Percentiles rank a stretch among this genome's conserved stretches.
phyloP scores from a whole-genome alignment of 1,140 invertebrate genomes.

The Heliconius congener region DNA sequence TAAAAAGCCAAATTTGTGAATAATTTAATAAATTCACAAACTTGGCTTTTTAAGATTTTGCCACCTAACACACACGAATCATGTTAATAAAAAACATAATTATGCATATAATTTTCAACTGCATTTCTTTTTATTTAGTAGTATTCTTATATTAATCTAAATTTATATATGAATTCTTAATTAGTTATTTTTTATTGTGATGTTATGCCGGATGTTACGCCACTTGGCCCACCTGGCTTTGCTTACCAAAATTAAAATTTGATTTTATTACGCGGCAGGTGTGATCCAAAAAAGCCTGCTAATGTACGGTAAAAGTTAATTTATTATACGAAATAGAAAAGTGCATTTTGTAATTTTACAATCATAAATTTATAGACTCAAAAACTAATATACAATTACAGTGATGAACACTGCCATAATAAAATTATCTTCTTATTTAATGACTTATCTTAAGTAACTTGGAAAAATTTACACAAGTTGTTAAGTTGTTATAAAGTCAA shows the following conservation, averaged over 20 bases:
- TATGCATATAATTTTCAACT: not conserved
- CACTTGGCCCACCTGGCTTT: constrained; percentile 24
- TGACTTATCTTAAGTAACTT: no score
- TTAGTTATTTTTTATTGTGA: not conserved
- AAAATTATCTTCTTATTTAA: no score
- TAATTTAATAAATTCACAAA: no score
- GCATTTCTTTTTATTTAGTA: not conserved
- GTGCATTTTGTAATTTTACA: no score
- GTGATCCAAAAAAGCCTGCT: not conserved
- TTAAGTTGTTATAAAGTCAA: no score
- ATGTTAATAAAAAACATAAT: not conserved
- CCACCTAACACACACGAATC: not conserved
- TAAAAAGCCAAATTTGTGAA: not conserved
- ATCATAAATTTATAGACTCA: no score
- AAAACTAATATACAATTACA: no score
- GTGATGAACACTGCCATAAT: no score
- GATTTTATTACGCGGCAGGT: not conserved
- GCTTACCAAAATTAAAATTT: constrained; percentile 22
- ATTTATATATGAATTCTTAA: not conserved
- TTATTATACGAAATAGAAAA: not conserved
- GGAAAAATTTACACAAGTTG: no score
- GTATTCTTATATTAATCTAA: not conserved
- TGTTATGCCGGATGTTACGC: constrained; percentile 19
- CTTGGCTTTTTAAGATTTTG: not conserved
- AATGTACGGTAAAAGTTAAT: not conserved